phyloP scores from a whole-genome alignment of 30 jellyfish, hydroid and myxozoan species.

The Rhopilema esculentum region DNA sequence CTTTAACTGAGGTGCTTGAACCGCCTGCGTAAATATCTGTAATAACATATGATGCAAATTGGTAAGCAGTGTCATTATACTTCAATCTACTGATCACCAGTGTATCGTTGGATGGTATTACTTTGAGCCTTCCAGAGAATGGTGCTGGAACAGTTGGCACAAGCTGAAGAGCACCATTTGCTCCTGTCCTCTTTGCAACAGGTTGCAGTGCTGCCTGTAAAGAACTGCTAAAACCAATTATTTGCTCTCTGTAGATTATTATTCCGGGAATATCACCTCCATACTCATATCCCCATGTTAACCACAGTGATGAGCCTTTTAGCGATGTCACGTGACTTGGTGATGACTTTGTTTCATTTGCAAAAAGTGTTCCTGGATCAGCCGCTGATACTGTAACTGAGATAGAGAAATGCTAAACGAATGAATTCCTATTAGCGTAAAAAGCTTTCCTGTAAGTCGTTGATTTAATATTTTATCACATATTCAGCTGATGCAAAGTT shows the following conservation, averaged over 20 bases:
- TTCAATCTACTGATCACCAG: constrained; percentile 13
- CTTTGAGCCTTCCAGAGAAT: constrained; percentile 27
- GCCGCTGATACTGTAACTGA: not conserved
- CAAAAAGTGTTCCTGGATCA: not conserved
- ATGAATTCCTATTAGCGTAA: too few species aligned
- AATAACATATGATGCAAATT: constrained; percentile 9
- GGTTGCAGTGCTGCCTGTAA: not conserved
- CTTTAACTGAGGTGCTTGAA: not conserved
- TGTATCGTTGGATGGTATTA: constrained; percentile 32
- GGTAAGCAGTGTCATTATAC: constrained; percentile 7
- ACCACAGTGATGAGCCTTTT: constrained; percentile 44
- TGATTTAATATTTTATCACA: too few species aligned
- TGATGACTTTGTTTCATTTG: constrained; percentile 52
- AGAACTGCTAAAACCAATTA: not conserved
- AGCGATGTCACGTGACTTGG: constrained; percentile 37
- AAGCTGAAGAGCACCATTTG: not conserved
- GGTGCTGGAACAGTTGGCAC: constrained; percentile 8
- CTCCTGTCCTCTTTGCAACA: constrained; percentile 22
- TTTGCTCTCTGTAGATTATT: not conserved
- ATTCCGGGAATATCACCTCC: constrained; percentile 2
- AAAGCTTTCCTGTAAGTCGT: too few species aligned
- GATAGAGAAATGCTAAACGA: too few species aligned
- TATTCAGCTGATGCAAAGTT: too few species aligned
- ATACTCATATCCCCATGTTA: constrained; percentile 35
- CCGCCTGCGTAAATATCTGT: not conserved